Conservation (phyloP, 2,797 vertebrate species). For the Luscinia megarhynchos region DNA sequence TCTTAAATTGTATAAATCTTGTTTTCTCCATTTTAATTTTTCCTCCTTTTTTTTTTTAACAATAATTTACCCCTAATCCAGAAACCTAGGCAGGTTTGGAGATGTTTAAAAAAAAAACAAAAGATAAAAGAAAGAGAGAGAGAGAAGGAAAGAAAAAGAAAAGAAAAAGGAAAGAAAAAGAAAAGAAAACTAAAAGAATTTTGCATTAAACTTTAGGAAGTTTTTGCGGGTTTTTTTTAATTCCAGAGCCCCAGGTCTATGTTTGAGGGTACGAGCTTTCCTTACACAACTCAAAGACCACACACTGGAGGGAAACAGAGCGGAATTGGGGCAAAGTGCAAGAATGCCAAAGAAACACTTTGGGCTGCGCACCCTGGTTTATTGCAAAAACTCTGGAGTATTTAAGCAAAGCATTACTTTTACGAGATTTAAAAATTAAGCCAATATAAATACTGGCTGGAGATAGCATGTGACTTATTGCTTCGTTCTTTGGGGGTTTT, state of each 20-base stretch:
- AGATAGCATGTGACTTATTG: conserved; percentile 49
- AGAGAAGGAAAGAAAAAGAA: background rate
- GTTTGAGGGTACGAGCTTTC: conserved; percentile 29
- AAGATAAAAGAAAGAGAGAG: background rate
- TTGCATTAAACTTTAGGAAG: background rate
- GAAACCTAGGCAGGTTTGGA: background rate
- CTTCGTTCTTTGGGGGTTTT: background rate
- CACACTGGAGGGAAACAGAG: conserved; percentile 52
- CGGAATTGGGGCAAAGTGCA: conserved; percentile 74
- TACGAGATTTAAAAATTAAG: conserved; percentile 66
- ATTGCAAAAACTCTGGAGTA: conserved; percentile 52
- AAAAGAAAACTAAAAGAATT: background rate
- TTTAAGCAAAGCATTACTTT: conserved; percentile 59
- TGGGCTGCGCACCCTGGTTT: conserved; percentile 53
- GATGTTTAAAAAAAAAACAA: background rate
- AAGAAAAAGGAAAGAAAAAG: background rate
- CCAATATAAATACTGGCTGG: conserved; percentile 51
- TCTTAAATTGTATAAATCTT: background rate
- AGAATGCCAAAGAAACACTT: conserved; percentile 56
- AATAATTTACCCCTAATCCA: background rate
- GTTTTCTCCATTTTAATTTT: background rate
- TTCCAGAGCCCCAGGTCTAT: background rate
- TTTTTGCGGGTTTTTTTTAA: background rate
- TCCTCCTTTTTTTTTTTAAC: background rate
- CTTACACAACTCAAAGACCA: conserved; percentile 47